phyloP scores from a whole-genome alignment of 2,113 vertebrate genomes.

The Mirounga angustirostris region DNA sequence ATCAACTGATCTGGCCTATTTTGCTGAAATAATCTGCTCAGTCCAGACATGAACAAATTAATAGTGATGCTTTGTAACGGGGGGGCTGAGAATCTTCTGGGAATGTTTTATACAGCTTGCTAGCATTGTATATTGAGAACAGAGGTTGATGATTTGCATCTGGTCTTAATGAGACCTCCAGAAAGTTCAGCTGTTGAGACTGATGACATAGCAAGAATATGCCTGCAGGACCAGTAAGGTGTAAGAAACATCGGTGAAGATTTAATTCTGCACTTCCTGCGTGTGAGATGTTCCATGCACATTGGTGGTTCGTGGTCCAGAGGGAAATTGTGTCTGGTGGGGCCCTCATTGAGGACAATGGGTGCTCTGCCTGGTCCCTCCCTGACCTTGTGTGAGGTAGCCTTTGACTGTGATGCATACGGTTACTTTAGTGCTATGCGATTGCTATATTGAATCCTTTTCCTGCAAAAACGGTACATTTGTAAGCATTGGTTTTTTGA shows the following conservation, averaged over 20 bases:
- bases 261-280: not conserved
- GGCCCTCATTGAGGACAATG: rapidly evolving
- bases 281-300: not conserved
- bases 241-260: not conserved
- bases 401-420: not conserved
- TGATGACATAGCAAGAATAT: not conserved
- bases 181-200: not conserved
- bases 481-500: not conserved
- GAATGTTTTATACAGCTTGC: not conserved
- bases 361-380: not conserved
- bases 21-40: not conserved
- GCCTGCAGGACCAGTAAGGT: not conserved
- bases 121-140: not conserved
- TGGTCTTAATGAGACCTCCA: not conserved
- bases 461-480: not conserved
- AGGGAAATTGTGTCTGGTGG: not conserved
- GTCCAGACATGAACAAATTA: not conserved
- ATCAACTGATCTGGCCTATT: not conserved
- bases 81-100: not conserved
- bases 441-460: not conserved
- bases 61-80: not conserved
- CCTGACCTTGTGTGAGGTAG: not conserved
- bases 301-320: not conserved
- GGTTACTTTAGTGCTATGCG: not conserved
- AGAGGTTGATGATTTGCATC: not conserved